phyloP scores from a whole-genome alignment of 2,113 vertebrate genomes.

The Nansenia antarctica region DNA sequence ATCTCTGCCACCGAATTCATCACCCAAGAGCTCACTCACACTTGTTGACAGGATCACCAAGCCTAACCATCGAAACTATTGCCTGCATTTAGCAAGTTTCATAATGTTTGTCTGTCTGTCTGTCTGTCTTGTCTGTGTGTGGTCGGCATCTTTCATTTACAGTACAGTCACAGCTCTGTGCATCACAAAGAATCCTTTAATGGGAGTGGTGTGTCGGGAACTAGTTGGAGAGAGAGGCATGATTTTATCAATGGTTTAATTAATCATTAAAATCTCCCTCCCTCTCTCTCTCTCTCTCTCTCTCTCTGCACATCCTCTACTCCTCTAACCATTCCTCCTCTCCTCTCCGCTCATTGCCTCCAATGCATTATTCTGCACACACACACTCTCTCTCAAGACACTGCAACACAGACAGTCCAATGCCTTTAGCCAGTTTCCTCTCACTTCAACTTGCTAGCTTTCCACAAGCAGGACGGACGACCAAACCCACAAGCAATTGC shows the following conservation, averaged over 20 bases:
- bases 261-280: conserved; percentile 57
- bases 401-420: conserved; percentile 59
- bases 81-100: conserved; percentile 35
- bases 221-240: conserved; percentile 28
- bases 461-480: conserved; percentile 2
- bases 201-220: conserved; percentile 44
- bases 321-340: conserved; percentile 26
- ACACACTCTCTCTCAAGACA: conserved; percentile 44
- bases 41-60: conserved; percentile 4
- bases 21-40: conserved; percentile 6
- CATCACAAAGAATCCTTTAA: conserved; percentile 48
- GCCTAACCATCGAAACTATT: not conserved
- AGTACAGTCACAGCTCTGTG: not conserved
- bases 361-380: conserved; percentile 12
- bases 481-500: conserved; percentile 57
- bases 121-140: no score
- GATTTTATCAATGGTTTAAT: conserved; percentile 66
- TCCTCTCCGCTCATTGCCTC: no score
- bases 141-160: no score
- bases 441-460: conserved; percentile 58
- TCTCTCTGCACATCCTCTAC: conserved; percentile 25
- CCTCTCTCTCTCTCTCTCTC: no score
- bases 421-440: conserved; percentile 49
- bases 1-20: not conserved
- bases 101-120: conserved; percentile 43